Conservation (phyloP, 2,797 vertebrate species). For the Peromyscus attwateri region DNA sequence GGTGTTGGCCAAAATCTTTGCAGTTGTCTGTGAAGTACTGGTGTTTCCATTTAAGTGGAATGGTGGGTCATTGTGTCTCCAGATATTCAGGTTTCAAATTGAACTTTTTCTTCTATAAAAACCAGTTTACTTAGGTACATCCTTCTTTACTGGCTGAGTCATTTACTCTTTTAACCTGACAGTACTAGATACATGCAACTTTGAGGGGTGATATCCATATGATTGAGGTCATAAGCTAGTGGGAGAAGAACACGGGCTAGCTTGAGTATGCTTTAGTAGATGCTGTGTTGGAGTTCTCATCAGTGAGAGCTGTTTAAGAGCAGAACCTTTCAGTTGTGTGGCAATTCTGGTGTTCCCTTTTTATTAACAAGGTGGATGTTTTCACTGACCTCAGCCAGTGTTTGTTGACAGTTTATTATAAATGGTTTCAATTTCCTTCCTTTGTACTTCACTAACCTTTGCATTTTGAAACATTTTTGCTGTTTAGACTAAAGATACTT, state of each 20-base stretch:
- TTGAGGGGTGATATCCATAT: background rate
- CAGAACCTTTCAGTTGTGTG: background rate
- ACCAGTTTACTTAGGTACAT: background rate
- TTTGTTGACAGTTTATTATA: conserved; percentile 48
- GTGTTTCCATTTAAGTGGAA: conserved; percentile 2
- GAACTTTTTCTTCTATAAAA: conserved; percentile 14
- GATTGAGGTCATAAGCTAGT: background rate
- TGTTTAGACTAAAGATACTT: conserved; percentile 91
- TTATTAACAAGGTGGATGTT: background rate
- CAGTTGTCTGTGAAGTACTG: background rate
- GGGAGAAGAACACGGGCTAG: background rate
- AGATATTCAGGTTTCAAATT: conserved; percentile 11
- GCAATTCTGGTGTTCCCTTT: background rate
- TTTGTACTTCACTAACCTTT: conserved; percentile 2
- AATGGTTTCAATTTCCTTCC: background rate
- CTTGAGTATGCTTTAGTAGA: conserved; percentile 42
- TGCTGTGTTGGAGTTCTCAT: background rate
- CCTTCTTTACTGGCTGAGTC: background rate
- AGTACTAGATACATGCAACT: background rate
- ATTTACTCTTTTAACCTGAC: background rate
- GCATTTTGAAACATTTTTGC: conserved; percentile 65
- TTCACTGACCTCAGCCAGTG: background rate
- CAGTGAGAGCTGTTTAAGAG: background rate
- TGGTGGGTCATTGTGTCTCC: background rate
- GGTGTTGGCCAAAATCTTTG: background rate